These are phyloP conservation scores for Drosophila biarmipes DNA, from an alignment of 1,140 invertebrate species.

Conservation along the genomic window DNA sequence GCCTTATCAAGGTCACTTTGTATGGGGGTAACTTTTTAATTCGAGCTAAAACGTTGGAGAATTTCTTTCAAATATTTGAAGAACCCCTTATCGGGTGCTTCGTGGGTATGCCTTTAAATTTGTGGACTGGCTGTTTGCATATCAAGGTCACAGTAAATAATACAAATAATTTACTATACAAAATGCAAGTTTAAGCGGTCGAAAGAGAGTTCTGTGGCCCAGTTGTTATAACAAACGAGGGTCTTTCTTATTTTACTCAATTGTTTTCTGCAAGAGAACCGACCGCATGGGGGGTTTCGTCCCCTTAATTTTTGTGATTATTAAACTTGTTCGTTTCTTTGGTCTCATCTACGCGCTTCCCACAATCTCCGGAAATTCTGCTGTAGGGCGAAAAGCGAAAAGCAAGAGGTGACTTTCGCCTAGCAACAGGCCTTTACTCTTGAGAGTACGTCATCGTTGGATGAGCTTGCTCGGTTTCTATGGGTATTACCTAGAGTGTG, in stretches of 20 bases:
- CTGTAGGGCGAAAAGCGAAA: conserved; percentile 6
- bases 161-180: not conserved
- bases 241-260: not conserved
- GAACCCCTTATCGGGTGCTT: not conserved
- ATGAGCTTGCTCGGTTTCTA: conserved; percentile 47
- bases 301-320: conserved; percentile 7
- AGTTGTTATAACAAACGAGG: not conserved
- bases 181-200: not conserved
- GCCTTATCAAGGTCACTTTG: conserved; percentile 11
- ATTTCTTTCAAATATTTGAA: conserved; percentile 7
- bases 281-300: not conserved
- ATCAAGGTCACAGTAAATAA: not conserved
- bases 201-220: no score
- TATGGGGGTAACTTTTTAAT: not conserved
- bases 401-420: conserved; percentile 3
- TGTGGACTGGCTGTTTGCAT: not conserved
- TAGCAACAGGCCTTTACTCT: conserved; percentile 43
- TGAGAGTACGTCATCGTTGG: conserved; percentile 22
- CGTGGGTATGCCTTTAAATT: not conserved
- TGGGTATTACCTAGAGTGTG: conserved; percentile 49
- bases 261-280: not conserved
- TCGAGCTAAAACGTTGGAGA: conserved; percentile 1
- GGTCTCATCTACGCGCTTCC: conserved; percentile 4
- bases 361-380: conserved; percentile 2
- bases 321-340: conserved; percentile 13